Evolutionary conservation across 2,797 vertebrate species (phyloP).

Genomic region (Rachycentron canadum): DNA sequence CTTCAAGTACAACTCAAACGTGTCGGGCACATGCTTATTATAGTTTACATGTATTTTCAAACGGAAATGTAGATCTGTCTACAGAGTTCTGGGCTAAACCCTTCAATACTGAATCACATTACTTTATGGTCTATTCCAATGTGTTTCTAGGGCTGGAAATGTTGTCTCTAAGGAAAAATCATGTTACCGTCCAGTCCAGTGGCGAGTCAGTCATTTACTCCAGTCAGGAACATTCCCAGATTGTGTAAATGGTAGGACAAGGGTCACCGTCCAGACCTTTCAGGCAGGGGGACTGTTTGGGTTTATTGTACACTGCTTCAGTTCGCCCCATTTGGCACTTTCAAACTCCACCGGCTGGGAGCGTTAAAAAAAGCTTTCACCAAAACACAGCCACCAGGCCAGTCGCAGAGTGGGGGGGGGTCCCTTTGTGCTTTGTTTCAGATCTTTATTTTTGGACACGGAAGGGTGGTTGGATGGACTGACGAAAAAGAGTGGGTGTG

Average conservation of each 20-base stretch:
- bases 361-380: conserved; percentile 40
- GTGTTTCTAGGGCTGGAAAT: conserved; percentile 16
- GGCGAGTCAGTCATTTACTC: background rate
- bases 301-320: conserved; percentile 49
- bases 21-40: background rate
- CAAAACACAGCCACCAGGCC: conserved; percentile 44
- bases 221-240: conserved; percentile 14
- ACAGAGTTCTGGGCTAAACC: conserved; percentile 7
- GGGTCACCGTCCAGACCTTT: conserved; percentile 17
- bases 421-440: conserved; percentile 66
- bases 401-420: conserved; percentile 68
- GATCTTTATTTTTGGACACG: conserved; percentile 65
- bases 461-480: conserved; percentile 34
- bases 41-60: conserved; percentile 19
- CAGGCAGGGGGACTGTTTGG: conserved; percentile 13
- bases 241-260: conserved; percentile 13
- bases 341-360: conserved; percentile 39
- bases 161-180: conserved; percentile 10
- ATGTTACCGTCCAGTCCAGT: conserved; percentile 3
- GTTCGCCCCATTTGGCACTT: conserved; percentile 60
- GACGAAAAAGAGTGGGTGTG: conserved; percentile 46
- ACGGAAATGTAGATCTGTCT: conserved; percentile 9
- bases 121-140: conserved; percentile 11
- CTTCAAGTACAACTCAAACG: background rate
- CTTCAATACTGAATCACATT: conserved; percentile 16